Evolutionary conservation across 2,888 invertebrate genomes (phyloP), one percentile per base, ranked within the genome.

Genomic region (Hypolimnas misippus): DNA sequence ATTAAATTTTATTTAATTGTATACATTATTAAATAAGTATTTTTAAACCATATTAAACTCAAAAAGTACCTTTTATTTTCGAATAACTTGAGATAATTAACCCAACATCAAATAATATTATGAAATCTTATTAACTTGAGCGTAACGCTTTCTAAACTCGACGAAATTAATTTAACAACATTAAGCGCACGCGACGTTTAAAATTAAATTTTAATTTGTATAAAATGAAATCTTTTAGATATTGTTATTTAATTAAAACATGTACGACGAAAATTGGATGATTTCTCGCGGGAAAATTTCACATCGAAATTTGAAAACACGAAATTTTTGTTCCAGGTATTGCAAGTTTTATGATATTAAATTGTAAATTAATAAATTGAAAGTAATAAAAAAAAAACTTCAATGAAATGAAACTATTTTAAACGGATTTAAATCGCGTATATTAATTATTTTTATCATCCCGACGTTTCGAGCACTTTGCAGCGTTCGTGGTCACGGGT

Each of bases 141-240:
- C 40, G 52, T 64, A 44, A 59, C 55, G 57, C 51, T 58, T 67
- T 59, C 58, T 59, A 60, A 61, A 57, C 54, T 35, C 51, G 58
- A 51, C 42, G 52, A 55, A 67, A 69, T 65, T 67, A 69, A 67
- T 63, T 65, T 63, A 58, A 65, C 58, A 60, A 63, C 61, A 65
- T 62, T 62, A 66, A 62, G 62, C 54, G 63, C 57, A 66, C 46
- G 49, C 52, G 63, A 63, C 44, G 58, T 29, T 60, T 63, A 62
- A 62, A 67, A 65, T 71, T 66, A 69, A 66, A 66, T 67, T 69
- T 70, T 65, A 69, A 69, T 69, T 66, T 62, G 55, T 46, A 58
- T 65, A 54, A 56, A 66, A 68, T 58, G 63, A 54, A 63, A 62
- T 65, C 63, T 57, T 67, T 61, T 61, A 57, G 35, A 50, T 46